Conservation (phyloP, 1,140 invertebrate species). For the Triops cancriformis region DNA sequence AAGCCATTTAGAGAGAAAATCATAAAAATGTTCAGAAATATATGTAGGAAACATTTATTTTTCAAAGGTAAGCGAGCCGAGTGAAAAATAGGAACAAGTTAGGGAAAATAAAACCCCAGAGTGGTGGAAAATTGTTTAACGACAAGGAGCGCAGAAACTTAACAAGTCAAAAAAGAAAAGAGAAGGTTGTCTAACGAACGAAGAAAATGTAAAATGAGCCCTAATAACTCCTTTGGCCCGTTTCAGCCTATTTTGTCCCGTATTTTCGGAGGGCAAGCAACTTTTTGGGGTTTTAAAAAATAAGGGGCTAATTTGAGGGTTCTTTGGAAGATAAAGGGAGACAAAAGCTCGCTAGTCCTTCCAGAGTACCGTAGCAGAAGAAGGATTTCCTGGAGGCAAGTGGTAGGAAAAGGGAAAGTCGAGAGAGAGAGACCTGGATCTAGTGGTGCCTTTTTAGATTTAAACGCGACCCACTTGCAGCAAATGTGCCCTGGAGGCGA, state of each 20-base stretch:
- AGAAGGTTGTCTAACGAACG: no score
- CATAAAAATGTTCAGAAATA: no score
- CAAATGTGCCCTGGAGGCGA: neutral
- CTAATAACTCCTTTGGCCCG: neutral
- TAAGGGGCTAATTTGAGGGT: neutral
- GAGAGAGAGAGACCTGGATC: neutral
- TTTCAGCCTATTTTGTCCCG: neutral
- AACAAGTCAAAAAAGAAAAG: no score
- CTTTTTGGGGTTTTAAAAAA: no score
- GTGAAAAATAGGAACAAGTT: no score
- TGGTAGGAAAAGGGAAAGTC: neutral
- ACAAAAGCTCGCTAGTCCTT: neutral
- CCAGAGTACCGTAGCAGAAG: no score
- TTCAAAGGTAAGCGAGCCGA: no score
- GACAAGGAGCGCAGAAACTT: no score
- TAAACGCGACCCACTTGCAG: neutral
- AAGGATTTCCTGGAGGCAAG: neutral
- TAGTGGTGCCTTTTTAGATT: neutral
- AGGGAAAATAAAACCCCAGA: no score
- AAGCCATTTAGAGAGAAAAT: no score
- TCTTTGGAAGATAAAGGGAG: neutral
- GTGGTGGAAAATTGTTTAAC: no score
- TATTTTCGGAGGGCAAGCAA: neutral
- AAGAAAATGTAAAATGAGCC: neutral
- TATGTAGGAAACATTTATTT: no score